phyloP scores from a whole-genome alignment of 1,140 invertebrate species.

The Adelges cooleyi region DNA sequence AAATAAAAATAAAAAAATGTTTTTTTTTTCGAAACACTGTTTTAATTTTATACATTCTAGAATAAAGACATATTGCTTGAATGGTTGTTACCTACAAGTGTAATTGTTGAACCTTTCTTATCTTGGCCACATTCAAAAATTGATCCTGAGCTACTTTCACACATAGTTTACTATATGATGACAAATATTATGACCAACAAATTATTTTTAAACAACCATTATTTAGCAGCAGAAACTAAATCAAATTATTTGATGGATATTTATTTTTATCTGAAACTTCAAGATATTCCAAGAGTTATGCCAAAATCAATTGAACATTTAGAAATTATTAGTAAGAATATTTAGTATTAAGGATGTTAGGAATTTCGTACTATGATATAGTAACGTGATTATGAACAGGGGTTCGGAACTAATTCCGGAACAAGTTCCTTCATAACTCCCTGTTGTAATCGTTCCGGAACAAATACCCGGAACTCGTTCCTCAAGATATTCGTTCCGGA shows the following conservation, averaged over 20 bases:
- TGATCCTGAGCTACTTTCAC: neutral
- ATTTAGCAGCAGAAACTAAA: neutral
- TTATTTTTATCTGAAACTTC: neutral
- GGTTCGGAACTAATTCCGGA: too few relatives aligned
- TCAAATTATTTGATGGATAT: neutral
- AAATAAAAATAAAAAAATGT: neutral
- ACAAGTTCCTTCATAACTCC: too few relatives aligned
- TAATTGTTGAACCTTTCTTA: neutral
- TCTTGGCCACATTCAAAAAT: neutral
- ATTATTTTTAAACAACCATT: neutral
- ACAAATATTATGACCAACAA: neutral
- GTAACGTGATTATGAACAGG: too few relatives aligned
- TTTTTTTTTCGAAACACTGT: neutral
- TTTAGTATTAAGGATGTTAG: too few relatives aligned
- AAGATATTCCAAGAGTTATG: neutral
- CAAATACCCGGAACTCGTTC: too few relatives aligned
- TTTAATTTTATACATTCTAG: neutral
- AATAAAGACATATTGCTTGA: neutral
- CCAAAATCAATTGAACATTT: neutral
- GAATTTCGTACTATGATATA: too few relatives aligned
- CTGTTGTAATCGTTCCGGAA: too few relatives aligned
- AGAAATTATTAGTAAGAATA: neutral
- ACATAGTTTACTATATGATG: neutral
- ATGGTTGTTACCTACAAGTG: neutral
- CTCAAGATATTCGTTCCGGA: too few relatives aligned